Conservation (phyloP, 2,113 vertebrate genomes). For the Cariama cristata region DNA sequence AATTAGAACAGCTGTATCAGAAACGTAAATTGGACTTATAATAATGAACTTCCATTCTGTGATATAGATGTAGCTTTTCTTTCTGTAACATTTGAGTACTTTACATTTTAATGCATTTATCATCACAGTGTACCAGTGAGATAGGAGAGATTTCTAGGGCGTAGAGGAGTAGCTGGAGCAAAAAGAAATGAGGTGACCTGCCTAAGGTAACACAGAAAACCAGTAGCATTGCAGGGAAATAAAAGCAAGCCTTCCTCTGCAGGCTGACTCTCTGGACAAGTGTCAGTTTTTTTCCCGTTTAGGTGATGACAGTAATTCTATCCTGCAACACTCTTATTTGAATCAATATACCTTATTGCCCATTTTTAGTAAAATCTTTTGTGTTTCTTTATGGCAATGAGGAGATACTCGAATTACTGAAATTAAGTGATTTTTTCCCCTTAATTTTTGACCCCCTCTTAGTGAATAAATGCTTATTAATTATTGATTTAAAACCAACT, state of each 20-base stretch:
- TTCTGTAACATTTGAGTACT: neutral
- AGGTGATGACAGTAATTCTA: neutral
- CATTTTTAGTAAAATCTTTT: conserved; percentile 43
- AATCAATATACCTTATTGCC: conserved; percentile 1
- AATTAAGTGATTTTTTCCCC: neutral
- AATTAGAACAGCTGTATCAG: neutral
- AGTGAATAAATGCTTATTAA: neutral
- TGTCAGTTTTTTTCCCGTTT: neutral
- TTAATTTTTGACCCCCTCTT: neutral
- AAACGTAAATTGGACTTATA: neutral
- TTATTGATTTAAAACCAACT: neutral
- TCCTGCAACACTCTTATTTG: neutral
- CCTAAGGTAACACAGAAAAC: neutral
- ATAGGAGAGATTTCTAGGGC: neutral
- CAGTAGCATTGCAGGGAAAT: neutral
- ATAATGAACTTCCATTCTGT: neutral
- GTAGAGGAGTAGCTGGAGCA: neutral
- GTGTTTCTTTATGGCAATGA: conserved; percentile 45
- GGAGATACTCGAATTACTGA: conserved; percentile 21
- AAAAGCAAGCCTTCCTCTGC: neutral
- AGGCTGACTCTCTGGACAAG: neutral
- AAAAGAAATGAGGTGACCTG: neutral
- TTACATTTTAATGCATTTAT: neutral
- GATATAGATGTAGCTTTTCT: neutral
- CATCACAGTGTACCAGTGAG: neutral